phyloP scores from a whole-genome alignment of 2,113 vertebrate species.

The Pyxicephalus adspersus region DNA sequence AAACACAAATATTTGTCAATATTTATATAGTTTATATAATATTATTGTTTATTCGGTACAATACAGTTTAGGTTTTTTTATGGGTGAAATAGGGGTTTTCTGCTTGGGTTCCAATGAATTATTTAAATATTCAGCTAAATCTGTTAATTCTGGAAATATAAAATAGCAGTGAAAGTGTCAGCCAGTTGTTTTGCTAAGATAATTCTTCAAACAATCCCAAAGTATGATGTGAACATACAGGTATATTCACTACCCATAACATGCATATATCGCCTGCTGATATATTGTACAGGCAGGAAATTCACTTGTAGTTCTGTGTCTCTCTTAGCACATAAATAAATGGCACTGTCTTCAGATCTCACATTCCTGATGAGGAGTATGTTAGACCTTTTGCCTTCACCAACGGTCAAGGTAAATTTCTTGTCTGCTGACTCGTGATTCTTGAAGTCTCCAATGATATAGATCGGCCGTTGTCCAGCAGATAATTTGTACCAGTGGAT shows the following conservation, averaged over 20 bases:
- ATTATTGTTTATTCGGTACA: too few species aligned
- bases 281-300: constrained; percentile 24
- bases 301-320: constrained; percentile 9
- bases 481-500: constrained; percentile 1
- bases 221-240: too few species aligned
- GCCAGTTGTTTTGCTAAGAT: too few species aligned
- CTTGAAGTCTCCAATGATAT: not conserved
- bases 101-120: too few species aligned
- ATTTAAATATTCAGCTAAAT: too few species aligned
- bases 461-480: not conserved
- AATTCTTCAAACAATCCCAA: too few species aligned
- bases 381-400: constrained; percentile 8
- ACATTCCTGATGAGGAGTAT: not conserved
- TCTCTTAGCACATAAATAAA: constrained; percentile 29
- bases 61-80: too few species aligned
- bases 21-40: too few species aligned
- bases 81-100: too few species aligned
- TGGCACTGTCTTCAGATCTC: constrained; percentile 5
- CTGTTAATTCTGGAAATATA: too few species aligned
- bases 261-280: constrained; percentile 35
- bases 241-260: not conserved
- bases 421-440: not conserved
- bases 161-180: too few species aligned
- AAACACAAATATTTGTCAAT: too few species aligned
- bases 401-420: not conserved